A percentile compares a stretch with the other conserved stretches of the same genome.
These are phyloP conservation scores for Drosophila pseudoananassae DNA, from an alignment of 1,140 invertebrate species.

Conservation along the genomic window DNA sequence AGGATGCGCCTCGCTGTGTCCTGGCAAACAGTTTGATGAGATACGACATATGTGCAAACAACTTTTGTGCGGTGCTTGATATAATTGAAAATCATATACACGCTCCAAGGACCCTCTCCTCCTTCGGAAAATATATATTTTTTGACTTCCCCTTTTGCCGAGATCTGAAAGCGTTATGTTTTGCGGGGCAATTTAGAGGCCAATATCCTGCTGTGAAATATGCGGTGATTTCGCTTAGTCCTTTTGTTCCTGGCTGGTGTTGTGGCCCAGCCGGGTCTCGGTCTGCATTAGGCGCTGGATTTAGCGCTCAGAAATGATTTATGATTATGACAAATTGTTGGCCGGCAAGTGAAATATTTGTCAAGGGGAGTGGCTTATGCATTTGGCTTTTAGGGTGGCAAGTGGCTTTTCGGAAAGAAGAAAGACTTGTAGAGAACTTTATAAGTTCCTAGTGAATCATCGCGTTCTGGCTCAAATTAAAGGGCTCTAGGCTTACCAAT, in stretches of 20 bases:
- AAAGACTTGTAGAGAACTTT: background rate
- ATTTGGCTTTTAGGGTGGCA: slow-evolving; percentile 5
- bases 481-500: slow-evolving; percentile 8
- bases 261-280: slow-evolving; percentile 16
- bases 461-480: background rate
- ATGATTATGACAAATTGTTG: slow-evolving; percentile 81
- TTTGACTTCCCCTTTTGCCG: slow-evolving; percentile 10
- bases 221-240: slow-evolving; percentile 69
- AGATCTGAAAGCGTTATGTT: slow-evolving; percentile 49
- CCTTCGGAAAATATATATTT: slow-evolving; percentile 2
- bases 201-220: slow-evolving; percentile 84
- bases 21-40: slow-evolving; percentile 84
- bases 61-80: slow-evolving; percentile 74
- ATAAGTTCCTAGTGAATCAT: background rate
- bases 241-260: slow-evolving; percentile 44
- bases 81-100: slow-evolving; percentile 81
- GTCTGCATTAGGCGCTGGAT: slow-evolving; percentile 70
- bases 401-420: background rate
- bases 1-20: slow-evolving; percentile 61
- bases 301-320: slow-evolving; percentile 81
- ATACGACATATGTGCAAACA: slow-evolving; percentile 84
- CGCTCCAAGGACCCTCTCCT: slow-evolving; percentile 11
- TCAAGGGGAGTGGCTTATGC: background rate
- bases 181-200: slow-evolving; percentile 84
- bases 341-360: slow-evolving; percentile 55